Evolutionary conservation across 2,113 vertebrate genomes (phyloP).

Genomic region (Myrmecophaga tridactyla): DNA sequence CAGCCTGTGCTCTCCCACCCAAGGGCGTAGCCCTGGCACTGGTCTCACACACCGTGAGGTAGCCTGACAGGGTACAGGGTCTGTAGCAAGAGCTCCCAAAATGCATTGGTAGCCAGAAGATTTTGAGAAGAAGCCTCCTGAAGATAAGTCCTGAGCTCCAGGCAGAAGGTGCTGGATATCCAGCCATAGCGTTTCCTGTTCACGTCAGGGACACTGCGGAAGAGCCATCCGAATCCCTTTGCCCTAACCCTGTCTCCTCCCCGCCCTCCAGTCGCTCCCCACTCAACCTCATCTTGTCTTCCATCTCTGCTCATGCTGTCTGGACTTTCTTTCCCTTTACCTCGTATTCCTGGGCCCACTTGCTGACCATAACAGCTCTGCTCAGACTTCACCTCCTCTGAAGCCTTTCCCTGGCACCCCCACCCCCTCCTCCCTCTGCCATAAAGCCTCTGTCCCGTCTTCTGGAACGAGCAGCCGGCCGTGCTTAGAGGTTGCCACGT

Average conservation of each 20-base stretch:
- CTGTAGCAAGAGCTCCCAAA: not conserved
- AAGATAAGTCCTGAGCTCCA: not conserved
- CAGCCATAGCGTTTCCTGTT: not conserved
- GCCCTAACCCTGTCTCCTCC: not conserved
- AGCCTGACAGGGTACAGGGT: not conserved
- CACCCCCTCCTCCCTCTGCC: too few relatives aligned
- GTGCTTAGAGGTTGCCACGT: not conserved
- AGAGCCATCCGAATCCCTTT: too few relatives aligned
- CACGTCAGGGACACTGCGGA: not conserved
- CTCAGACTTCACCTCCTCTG: not conserved
- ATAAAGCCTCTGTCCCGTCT: not conserved
- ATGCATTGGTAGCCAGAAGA: not conserved
- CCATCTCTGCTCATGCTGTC: not conserved
- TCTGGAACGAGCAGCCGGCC: not conserved
- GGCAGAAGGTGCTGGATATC: not conserved
- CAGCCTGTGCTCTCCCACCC: not conserved
- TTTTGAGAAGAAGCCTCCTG: not conserved
- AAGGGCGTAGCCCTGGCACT: not conserved
- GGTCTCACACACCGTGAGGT: not conserved
- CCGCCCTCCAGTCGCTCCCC: not conserved
- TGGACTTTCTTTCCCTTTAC: not conserved
- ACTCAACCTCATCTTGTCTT: not conserved
- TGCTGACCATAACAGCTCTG: rapidly evolving
- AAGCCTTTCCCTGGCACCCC: not conserved
- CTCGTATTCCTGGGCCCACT: not conserved